phyloP scores from a whole-genome alignment of 2,113 vertebrate genomes.

The Myiozetetes cayanensis region DNA sequence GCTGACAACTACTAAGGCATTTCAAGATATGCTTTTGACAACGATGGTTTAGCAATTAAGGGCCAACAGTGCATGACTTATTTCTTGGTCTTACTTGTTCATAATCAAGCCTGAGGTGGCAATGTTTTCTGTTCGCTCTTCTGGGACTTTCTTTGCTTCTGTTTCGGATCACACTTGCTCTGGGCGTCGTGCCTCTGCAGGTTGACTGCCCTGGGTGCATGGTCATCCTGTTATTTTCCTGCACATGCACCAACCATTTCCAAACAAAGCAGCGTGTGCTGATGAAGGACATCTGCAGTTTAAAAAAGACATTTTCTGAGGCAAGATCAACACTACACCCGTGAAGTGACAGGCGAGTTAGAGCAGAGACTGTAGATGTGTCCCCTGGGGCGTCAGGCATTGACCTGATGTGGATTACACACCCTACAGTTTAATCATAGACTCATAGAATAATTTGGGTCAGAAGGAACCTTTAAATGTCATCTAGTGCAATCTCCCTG shows the following conservation, averaged over 20 bases:
- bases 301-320: conserved; percentile 42
- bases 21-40: conserved; percentile 27
- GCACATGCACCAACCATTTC: background rate
- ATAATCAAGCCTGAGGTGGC: background rate
- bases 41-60: background rate
- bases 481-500: background rate
- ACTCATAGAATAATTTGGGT: background rate
- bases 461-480: background rate
- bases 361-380: background rate
- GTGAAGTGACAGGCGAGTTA: background rate
- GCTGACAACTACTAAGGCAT: background rate
- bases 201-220: background rate
- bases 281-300: conserved; percentile 51
- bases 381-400: background rate
- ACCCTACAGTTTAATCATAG: background rate
- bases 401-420: background rate
- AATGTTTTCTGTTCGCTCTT: background rate
- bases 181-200: background rate
- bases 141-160: background rate
- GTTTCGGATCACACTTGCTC: background rate
- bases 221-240: background rate
- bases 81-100: conserved; percentile 1
- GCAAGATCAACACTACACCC: background rate
- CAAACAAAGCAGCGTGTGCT: background rate
- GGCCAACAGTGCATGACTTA: background rate